phyloP scores from a whole-genome alignment of 2,797 vertebrate species.

The Catharus ustulatus region DNA sequence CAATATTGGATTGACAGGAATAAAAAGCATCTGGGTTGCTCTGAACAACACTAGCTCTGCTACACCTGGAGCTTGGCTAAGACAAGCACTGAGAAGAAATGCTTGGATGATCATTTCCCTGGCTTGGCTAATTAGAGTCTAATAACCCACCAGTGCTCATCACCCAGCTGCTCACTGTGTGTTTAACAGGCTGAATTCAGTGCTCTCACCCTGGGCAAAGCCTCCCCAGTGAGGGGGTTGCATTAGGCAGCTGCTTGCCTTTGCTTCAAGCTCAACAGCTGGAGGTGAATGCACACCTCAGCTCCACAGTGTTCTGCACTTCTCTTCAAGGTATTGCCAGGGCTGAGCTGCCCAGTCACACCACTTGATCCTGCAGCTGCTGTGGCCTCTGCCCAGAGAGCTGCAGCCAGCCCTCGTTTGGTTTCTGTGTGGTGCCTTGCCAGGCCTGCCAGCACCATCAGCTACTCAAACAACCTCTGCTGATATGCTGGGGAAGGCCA shows the following conservation, averaged over 20 bases:
- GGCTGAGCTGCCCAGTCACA: background rate
- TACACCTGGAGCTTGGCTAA: background rate
- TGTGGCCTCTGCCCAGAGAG: background rate
- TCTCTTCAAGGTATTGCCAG: background rate
- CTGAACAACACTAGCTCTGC: background rate
- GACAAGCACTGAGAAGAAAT: background rate
- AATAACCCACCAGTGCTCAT: background rate
- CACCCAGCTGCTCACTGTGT: background rate
- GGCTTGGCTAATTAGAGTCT: background rate
- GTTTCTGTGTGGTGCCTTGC: fast-evolving
- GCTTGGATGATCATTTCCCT: background rate
- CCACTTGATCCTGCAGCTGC: background rate
- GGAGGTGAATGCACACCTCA: background rate
- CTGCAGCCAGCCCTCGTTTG: background rate
- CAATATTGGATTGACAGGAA: background rate
- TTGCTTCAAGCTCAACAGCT: background rate
- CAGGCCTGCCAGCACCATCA: background rate
- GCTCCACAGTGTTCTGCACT: fast-evolving
- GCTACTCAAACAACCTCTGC: background rate
- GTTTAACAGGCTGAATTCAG: background rate
- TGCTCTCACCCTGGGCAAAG: background rate
- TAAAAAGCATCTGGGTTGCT: background rate
- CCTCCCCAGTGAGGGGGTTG: background rate
- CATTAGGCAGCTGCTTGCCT: background rate
- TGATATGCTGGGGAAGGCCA: background rate